These are phyloP conservation scores for Rhodeus uyekii DNA, from an alignment of 2,797 vertebrate genomes.

Conservation along the genomic window DNA sequence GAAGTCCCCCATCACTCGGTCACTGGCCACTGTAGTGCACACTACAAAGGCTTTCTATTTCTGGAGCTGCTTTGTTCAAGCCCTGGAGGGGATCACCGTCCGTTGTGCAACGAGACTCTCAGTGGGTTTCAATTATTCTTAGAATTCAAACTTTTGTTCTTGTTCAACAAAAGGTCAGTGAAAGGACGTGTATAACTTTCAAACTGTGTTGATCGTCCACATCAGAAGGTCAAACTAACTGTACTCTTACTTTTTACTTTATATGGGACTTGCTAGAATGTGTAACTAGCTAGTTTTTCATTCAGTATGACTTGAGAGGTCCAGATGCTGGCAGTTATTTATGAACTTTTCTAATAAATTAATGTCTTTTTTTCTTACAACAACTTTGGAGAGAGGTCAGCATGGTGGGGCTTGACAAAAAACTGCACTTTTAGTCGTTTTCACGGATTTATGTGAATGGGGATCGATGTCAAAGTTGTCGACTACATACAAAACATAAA, in stretches of 20 bases:
- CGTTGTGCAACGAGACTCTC: background rate
- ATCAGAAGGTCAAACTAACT: background rate
- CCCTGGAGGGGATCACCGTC: background rate
- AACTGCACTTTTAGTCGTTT: no score
- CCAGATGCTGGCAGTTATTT: background rate
- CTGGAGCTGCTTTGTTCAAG: background rate
- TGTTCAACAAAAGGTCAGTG: background rate
- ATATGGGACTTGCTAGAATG: background rate
- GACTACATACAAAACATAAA: no score
- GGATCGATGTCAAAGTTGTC: no score
- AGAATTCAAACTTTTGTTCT: background rate
- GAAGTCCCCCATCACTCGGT: background rate
- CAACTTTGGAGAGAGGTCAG: background rate
- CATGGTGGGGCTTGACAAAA: background rate
- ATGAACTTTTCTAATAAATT: background rate
- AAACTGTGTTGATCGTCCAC: background rate
- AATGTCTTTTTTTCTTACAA: background rate
- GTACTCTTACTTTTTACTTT: background rate
- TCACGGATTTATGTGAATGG: no score
- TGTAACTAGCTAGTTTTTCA: background rate
- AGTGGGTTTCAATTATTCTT: background rate
- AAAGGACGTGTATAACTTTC: background rate
- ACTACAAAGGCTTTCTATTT: conserved; percentile 27
- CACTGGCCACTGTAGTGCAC: conserved; percentile 5
- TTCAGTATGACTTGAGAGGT: no score